Conservation (phyloP, 2,113 vertebrate species). For the Menura novaehollandiae region DNA sequence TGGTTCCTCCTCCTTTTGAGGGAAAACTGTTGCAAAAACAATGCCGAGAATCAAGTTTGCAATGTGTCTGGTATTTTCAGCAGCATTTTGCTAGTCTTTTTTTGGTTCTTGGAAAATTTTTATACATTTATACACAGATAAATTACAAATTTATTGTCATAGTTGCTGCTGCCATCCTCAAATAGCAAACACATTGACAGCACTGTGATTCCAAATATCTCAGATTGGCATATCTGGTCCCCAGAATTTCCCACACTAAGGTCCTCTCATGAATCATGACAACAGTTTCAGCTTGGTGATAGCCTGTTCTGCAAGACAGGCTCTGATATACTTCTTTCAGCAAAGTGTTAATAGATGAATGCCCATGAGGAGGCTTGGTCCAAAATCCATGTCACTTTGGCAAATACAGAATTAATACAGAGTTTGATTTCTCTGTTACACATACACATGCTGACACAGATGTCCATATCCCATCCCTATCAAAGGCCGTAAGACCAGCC, state of each 20-base stretch:
- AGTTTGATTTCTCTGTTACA: background rate
- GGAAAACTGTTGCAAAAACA: background rate
- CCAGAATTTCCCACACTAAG: background rate
- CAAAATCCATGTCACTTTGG: background rate
- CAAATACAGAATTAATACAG: background rate
- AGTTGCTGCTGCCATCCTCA: background rate
- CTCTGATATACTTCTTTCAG: background rate
- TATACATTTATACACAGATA: background rate
- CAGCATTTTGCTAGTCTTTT: background rate
- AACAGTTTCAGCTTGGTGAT: rapidly evolving
- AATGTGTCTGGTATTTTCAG: background rate
- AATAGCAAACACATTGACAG: background rate
- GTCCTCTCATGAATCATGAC: background rate
- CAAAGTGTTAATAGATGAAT: background rate
- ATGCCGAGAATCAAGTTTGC: background rate
- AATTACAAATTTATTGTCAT: background rate
- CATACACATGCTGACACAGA: background rate
- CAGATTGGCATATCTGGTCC: background rate
- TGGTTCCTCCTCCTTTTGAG: background rate
- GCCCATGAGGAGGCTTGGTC: background rate
- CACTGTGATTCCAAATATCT: background rate
- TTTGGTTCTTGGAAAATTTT: background rate
- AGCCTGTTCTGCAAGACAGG: background rate
- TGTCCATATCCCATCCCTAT: background rate
- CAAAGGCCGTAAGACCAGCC: background rate